Percentiles rank a stretch among this genome's conserved stretches.
Conservation (phyloP, 2,888 invertebrate genomes). For the Drosophila conformis region DNA sequence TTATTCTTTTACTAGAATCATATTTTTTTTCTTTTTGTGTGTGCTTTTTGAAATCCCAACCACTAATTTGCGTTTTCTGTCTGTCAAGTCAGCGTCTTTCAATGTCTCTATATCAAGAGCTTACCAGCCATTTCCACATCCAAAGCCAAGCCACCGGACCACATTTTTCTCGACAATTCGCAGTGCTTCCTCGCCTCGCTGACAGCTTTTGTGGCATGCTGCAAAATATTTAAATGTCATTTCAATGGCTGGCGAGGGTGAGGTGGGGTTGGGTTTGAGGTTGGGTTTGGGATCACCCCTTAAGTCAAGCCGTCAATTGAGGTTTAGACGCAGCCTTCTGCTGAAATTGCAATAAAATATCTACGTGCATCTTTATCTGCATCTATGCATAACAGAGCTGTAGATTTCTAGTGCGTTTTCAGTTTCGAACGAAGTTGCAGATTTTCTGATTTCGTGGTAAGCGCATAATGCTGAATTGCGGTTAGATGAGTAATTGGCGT, state of each 20-base stretch:
- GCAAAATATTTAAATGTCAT: constrained; percentile 73
- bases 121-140: constrained; percentile 11
- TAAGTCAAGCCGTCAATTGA: constrained; percentile 28
- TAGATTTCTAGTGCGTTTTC: constrained; percentile 35
- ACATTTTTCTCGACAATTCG: constrained; percentile 53
- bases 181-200: constrained; percentile 25
- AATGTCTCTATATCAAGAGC: constrained; percentile 33
- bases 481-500: constrained; percentile 42
- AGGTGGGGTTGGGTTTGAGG: background rate
- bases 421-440: constrained; percentile 21
- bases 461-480: constrained; percentile 49
- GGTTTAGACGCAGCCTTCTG: constrained; percentile 27
- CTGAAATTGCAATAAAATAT: constrained; percentile 71
- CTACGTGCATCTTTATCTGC: constrained; percentile 34
- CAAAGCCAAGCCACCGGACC: constrained; percentile 21
- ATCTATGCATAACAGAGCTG: constrained; percentile 23
- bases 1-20: constrained; percentile 39
- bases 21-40: constrained; percentile 13
- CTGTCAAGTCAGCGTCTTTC: constrained; percentile 48
- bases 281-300: constrained; percentile 7
- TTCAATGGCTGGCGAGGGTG: constrained; percentile 45
- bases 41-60: constrained; percentile 14
- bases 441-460: constrained; percentile 28
- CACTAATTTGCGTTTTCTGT: constrained; percentile 69
- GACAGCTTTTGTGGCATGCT: constrained; percentile 67